Conservation (phyloP, 1,140 invertebrate species). For the Tyrophagus putrescentiae region DNA sequence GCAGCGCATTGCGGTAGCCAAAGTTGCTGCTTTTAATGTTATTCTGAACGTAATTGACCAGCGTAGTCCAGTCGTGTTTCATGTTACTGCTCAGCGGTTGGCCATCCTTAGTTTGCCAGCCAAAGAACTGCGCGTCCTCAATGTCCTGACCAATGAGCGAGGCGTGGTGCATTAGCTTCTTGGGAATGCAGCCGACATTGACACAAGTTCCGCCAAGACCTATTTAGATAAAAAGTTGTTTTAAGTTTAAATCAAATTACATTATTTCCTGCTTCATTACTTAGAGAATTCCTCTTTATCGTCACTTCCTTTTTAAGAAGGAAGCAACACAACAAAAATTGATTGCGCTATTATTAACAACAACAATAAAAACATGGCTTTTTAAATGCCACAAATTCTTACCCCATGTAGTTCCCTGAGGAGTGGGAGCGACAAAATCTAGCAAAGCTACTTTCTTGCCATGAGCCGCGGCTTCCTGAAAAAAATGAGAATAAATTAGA, state of each 20-base stretch:
- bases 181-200: conserved; percentile 94
- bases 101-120: conserved; percentile 19
- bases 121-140: conserved; percentile 49
- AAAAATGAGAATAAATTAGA: neutral
- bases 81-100: conserved; percentile 20
- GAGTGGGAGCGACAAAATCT: conserved; percentile 77
- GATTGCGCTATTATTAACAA: neutral
- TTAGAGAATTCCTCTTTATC: neutral
- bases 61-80: conserved; percentile 46
- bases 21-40: conserved; percentile 81
- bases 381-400: neutral
- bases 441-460: conserved; percentile 83
- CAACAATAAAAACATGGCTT: neutral
- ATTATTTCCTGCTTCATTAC: neutral
- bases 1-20: conserved; percentile 61
- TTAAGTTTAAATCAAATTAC: neutral
- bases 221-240: conserved; percentile 1
- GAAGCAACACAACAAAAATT: neutral
- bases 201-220: conserved; percentile 81
- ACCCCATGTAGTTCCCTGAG: conserved; percentile 64
- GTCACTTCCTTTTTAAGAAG: neutral
- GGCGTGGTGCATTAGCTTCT: conserved; percentile 92
- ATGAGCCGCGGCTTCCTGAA: conserved; percentile 45
- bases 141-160: conserved; percentile 66
- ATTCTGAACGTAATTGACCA: conserved; percentile 59